These are phyloP conservation scores for Raja brachyura DNA, from an alignment of 2,113 vertebrate species.

Conservation along the genomic window DNA sequence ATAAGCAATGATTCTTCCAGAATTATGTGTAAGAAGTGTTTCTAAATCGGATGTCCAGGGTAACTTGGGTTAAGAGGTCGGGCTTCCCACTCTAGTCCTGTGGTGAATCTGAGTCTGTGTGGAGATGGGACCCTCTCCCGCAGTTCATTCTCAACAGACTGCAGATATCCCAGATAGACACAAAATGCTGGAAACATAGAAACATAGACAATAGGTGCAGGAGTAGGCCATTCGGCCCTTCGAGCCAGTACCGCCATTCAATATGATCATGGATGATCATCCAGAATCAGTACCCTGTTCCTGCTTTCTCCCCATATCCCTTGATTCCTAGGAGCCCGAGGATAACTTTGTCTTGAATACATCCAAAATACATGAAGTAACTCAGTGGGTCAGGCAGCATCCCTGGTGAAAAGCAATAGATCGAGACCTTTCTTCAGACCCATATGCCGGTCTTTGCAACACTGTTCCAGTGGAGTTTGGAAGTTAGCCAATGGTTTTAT, in stretches of 20 bases:
- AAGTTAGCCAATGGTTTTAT: background rate
- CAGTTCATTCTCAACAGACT: background rate
- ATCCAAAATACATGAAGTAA: too few relatives aligned
- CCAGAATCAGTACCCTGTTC: too few relatives aligned
- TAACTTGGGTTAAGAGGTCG: background rate
- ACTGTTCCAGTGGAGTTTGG: background rate
- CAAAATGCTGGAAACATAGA: too few relatives aligned
- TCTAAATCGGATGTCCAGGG: background rate
- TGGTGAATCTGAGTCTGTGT: background rate
- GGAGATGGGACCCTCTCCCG: background rate
- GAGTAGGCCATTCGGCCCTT: too few relatives aligned
- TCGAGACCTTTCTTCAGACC: too few relatives aligned
- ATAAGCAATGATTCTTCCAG: background rate
- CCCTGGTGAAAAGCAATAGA: too few relatives aligned
- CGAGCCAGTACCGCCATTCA: too few relatives aligned
- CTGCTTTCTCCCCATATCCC: too few relatives aligned
- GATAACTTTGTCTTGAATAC: too few relatives aligned
- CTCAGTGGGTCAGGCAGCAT: too few relatives aligned
- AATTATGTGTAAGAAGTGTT: background rate
- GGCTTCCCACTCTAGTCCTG: background rate
- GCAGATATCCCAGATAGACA: background rate
- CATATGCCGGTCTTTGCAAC: background rate
- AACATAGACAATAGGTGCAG: background rate
- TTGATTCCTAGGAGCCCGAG: too few relatives aligned
- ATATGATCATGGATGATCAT: too few relatives aligned